phyloP scores from a whole-genome alignment of 2,113 vertebrate genomes.

The Notiomystis cincta region DNA sequence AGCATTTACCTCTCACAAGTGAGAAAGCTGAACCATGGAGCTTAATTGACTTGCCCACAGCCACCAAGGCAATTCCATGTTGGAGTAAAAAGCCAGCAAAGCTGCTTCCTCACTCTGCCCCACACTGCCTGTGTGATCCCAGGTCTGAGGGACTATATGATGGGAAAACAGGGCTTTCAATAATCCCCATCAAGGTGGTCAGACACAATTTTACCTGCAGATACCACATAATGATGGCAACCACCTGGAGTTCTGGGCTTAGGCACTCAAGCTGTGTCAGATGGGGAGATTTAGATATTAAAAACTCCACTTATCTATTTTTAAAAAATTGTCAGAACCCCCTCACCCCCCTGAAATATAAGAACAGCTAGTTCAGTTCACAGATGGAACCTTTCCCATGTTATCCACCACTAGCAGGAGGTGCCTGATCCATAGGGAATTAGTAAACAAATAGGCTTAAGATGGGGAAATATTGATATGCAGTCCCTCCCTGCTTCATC shows the following conservation, averaged over 20 bases:
- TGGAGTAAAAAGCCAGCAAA: not conserved
- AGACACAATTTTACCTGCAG: not conserved
- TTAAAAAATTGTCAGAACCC: not conserved
- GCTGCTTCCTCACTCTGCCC: not conserved
- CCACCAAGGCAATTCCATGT: not conserved
- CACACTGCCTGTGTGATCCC: not conserved
- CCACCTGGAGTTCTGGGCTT: not conserved
- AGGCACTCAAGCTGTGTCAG: rapidly evolving
- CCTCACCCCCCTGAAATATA: not conserved
- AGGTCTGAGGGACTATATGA: not conserved
- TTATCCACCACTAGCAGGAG: not conserved
- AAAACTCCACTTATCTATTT: not conserved
- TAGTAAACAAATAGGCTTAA: not conserved
- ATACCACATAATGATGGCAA: not conserved
- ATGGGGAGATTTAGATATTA: not conserved
- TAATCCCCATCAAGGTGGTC: not conserved
- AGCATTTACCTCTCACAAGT: not conserved
- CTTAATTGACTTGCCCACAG: not conserved
- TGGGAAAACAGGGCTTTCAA: not conserved
- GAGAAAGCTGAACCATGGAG: not conserved
- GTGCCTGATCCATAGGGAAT: not conserved
- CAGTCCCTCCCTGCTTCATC: not conserved
- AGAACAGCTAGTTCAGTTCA: not conserved
- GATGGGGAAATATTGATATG: not conserved
- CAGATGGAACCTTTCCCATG: not conserved